Conservation (phyloP, 2,113 vertebrate species). For the Reinhardtius hippoglossoides region DNA sequence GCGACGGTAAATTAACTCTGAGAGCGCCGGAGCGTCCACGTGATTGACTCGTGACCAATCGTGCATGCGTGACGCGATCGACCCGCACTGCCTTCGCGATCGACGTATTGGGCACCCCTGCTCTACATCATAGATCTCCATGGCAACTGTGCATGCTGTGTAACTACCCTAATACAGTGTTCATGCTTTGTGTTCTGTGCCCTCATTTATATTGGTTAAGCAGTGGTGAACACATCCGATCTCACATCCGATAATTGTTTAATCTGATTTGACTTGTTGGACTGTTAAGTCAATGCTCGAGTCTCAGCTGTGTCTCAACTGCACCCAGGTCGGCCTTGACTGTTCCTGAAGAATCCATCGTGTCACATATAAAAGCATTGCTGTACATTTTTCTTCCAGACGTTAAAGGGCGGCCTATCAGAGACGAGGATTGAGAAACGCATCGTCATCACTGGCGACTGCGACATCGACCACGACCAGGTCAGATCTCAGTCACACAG, state of each 20-base stretch:
- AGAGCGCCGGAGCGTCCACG: no score
- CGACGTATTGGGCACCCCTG: no score
- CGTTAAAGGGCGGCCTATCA: constrained; percentile 92
- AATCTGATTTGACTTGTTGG: background rate
- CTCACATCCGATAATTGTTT: background rate
- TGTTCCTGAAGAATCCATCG: background rate
- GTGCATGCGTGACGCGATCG: no score
- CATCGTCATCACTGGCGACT: constrained; percentile 97
- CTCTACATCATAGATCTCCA: background rate
- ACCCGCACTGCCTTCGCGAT: no score
- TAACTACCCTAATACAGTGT: background rate
- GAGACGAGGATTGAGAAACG: constrained; percentile 99
- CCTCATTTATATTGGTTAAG: background rate
- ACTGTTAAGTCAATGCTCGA: background rate
- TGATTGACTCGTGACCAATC: no score
- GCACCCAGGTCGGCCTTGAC: background rate
- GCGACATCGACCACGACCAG: constrained; percentile 97
- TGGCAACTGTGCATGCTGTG: background rate
- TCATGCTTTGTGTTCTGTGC: background rate
- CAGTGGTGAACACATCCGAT: background rate
- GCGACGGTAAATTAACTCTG: no score
- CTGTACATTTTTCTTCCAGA: constrained; percentile 45
- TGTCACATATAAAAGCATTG: background rate
- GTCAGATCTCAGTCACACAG: constrained; percentile 75
- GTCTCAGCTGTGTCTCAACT: background rate